phyloP scores from a whole-genome alignment of 2,797 vertebrate genomes.

The Rhincodon typus region DNA sequence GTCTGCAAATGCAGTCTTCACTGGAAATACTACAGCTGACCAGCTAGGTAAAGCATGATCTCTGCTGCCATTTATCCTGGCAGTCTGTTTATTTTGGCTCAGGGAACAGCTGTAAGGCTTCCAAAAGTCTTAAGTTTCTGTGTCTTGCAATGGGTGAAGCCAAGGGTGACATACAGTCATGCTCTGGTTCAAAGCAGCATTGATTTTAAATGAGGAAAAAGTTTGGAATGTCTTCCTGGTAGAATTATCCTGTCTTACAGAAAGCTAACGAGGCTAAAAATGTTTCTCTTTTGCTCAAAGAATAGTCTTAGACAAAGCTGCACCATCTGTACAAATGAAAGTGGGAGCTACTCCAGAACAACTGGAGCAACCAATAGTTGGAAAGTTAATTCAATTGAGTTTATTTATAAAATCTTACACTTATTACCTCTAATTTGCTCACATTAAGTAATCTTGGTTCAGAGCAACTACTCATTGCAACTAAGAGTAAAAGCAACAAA shows the following conservation, averaged over 20 bases:
- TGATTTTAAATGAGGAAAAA: slow-evolving; percentile 25
- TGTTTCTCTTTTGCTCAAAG: not conserved
- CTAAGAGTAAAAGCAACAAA: not conserved
- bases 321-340: not conserved
- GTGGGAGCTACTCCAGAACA: not conserved
- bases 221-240: slow-evolving; percentile 21
- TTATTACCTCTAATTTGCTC: not conserved
- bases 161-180: not conserved
- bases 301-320: not conserved
- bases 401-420: slow-evolving; percentile 1
- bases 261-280: not conserved
- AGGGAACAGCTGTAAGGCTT: slow-evolving; percentile 29
- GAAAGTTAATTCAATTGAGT: not conserved
- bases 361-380: not conserved
- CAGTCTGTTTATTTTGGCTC: slow-evolving; percentile 39
- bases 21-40: slow-evolving; percentile 39
- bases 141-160: slow-evolving; percentile 18
- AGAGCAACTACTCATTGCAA: not conserved
- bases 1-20: slow-evolving; percentile 35
- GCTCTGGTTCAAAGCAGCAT: not conserved
- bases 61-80: slow-evolving; percentile 30
- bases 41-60: slow-evolving; percentile 29
- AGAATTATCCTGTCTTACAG: not conserved
- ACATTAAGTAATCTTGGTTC: not conserved
- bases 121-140: slow-evolving; percentile 29